Base-by-base conservation (phyloP, 2,888 invertebrate genomes). In the Cataglyphis altisquamis region DNA sequence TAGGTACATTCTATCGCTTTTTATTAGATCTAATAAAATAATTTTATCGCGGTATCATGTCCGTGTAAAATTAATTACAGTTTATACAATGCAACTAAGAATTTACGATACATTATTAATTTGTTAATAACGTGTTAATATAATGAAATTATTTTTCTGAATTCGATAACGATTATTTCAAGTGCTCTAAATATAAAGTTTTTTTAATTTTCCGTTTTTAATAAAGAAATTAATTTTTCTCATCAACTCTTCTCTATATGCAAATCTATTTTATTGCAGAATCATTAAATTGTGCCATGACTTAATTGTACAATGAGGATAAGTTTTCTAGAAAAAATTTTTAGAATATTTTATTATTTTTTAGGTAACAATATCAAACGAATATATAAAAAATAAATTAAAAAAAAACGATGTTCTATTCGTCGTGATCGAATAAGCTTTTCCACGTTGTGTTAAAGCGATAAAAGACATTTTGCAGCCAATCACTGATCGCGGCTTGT, bases 391-490 rank as follows among this genome's bases (percentile, higher is more conserved):
- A 36, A 36, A 36, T 6, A 36, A 36, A 32, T 36, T 62, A 62
- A 60, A 57, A 57, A 55, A 15, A 18, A 55, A 25, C 1, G 18
- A 25, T 3, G 29, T 57, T 67, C 1, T 3, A 67, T 41, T 39
- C 68, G 45, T 60, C 60, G n/a, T 68, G 78, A 80, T 80, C 68
- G 60, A 80, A 80, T 48, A 29, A 5, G 4, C 6, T 60, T 55
- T 41, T 15, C 0, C 32, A 36, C 36, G 70, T 68, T 60, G 48
- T 3, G 45, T 70, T 70, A 41, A 41, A 32, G 39, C 25, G 62
- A 45, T 82, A 68, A 82, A 67, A 77, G 25, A 48, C 41, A 60
- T 45, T 62, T 32, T 78, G 57, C 32, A 45, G 32, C 78, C 78
- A 70, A 80, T 80, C 78, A 41, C 12, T 21, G 45, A 48, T 45